Evolutionary conservation across 1,140 invertebrate genomes (phyloP).

Genomic region (Brachionus angularis): DNA sequence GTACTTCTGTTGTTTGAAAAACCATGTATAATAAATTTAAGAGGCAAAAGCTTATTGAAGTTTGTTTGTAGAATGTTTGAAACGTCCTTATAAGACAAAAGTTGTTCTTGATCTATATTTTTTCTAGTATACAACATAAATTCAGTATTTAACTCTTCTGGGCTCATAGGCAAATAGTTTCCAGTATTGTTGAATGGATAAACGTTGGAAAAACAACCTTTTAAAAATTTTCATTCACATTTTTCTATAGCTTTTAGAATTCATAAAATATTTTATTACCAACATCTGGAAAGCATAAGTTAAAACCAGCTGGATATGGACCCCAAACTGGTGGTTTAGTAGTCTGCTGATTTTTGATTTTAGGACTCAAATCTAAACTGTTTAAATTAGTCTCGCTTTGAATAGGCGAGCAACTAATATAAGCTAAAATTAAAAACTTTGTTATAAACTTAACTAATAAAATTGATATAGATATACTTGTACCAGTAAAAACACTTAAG

Average conservation of each 20-base stretch:
- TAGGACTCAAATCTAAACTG: no score
- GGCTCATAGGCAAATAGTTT: slow-evolving; percentile 46
- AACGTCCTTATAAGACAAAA: not conserved
- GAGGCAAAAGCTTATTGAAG: not conserved
- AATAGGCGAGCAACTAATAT: no score
- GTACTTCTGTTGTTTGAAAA: slow-evolving; percentile 79
- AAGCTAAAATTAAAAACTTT: no score
- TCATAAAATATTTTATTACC: slow-evolving; percentile 25
- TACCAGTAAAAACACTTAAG: no score
- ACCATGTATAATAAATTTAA: slow-evolving; percentile 84
- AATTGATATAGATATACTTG: no score
- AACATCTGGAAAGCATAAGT: slow-evolving; percentile 16
- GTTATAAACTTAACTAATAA: no score
- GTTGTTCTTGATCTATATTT: not conserved
- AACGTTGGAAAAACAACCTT: slow-evolving; percentile 48
- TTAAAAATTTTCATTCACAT: no score
- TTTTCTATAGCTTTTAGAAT: not conserved
- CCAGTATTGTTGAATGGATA: slow-evolving; percentile 48
- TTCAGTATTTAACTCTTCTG: slow-evolving; percentile 23
- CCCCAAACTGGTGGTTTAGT: slow-evolving; percentile 1
- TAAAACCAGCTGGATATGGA: not conserved
- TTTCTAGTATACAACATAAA: slow-evolving; percentile 30
- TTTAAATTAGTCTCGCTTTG: no score
- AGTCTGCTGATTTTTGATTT: no score
- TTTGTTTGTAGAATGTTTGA: not conserved